Conservation (phyloP, 2,797 vertebrate genomes). For the Acanthis flammea region DNA sequence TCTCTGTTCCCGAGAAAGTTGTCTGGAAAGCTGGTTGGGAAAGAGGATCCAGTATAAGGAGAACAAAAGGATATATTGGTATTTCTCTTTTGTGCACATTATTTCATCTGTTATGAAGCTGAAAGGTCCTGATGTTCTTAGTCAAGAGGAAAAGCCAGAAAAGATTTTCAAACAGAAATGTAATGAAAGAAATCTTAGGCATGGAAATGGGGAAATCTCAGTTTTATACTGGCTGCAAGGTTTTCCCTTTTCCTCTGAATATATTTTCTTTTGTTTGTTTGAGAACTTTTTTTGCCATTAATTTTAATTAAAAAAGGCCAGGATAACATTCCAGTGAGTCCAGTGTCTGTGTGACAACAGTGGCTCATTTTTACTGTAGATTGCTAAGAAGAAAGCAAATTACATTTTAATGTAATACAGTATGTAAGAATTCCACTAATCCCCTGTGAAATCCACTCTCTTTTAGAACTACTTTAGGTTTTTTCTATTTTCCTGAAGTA, state of each 20-base stretch:
- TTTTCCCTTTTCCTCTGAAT: neutral
- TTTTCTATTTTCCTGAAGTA: neutral
- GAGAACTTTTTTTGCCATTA: neutral
- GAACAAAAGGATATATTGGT: neutral
- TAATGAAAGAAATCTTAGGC: neutral
- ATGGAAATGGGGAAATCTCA: neutral
- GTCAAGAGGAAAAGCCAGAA: neutral
- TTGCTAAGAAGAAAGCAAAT: neutral
- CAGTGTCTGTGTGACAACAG: neutral
- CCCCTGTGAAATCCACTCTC: neutral
- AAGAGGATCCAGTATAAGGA: neutral
- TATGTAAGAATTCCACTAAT: neutral
- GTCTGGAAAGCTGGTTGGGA: neutral
- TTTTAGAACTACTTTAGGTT: neutral
- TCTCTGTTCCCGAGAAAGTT: neutral
- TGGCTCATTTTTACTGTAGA: neutral
- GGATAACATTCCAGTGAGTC: neutral
- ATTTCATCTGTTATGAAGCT: neutral
- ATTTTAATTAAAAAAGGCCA: neutral
- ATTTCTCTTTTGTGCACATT: neutral
- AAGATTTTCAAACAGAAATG: neutral
- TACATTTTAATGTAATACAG: neutral
- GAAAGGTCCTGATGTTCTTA: neutral
- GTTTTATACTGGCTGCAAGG: neutral
- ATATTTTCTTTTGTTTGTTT: neutral